Conservation (phyloP, 1,140 invertebrate species). For the Leptinotarsa lineolata region DNA sequence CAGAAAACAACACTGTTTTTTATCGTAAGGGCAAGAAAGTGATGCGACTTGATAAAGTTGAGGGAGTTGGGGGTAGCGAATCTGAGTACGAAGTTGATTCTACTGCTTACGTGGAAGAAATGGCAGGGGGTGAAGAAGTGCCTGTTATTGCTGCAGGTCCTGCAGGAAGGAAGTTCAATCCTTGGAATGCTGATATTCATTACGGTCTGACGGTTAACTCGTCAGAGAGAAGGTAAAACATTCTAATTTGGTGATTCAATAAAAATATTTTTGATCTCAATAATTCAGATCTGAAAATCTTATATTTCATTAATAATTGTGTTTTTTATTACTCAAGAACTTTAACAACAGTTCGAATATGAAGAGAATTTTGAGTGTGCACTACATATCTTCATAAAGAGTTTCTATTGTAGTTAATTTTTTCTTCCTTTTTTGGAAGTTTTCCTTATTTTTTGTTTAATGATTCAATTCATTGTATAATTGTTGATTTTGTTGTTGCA, state of each 20-base stretch:
- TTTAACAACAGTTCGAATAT: too few species aligned
- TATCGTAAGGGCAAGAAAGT: conserved; percentile 43
- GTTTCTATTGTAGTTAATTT: too few species aligned
- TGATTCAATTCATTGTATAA: too few species aligned
- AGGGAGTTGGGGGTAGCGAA: conserved; percentile 42
- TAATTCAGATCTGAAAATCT: too few species aligned
- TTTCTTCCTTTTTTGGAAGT: too few species aligned
- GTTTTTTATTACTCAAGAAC: too few species aligned
- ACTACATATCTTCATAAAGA: too few species aligned
- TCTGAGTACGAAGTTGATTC: conserved; percentile 44
- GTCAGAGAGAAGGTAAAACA: conserved; percentile 45
- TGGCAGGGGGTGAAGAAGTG: conserved; percentile 1
- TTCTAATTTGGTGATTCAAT: background rate
- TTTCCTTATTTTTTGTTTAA: too few species aligned
- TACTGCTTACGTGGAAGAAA: conserved; percentile 39
- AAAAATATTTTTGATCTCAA: too few species aligned
- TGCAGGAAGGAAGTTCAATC: conserved; percentile 50
- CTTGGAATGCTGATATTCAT: conserved; percentile 55
- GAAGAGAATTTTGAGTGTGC: too few species aligned
- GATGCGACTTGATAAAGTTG: conserved; percentile 39
- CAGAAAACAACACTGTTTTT: conserved; percentile 24
- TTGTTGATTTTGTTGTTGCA: too few species aligned
- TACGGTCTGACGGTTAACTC: conserved; percentile 54
- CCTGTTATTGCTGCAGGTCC: conserved; percentile 30
- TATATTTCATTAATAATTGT: too few species aligned